A percentile compares a stretch with the other conserved stretches of the same genome.
phyloP scores from a whole-genome alignment of 2,113 vertebrate species.

The Pterocles burchelli region DNA sequence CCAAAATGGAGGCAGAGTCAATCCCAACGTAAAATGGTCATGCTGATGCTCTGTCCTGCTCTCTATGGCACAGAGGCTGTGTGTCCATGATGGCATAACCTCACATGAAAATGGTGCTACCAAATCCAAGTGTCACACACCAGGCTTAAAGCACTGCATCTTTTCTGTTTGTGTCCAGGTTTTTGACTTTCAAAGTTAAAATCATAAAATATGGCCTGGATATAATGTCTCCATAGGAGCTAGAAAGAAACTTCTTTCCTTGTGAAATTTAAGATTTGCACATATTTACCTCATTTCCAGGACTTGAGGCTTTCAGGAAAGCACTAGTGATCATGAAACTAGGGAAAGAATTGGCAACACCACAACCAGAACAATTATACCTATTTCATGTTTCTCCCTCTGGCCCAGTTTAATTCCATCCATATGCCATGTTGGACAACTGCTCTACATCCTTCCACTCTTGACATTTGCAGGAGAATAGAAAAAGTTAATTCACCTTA shows the following conservation, averaged over 20 bases:
- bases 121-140: neutral
- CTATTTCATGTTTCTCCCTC: neutral
- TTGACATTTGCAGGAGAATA: neutral
- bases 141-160: neutral
- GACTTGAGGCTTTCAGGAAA: neutral
- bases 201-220: neutral
- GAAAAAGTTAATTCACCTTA: neutral
- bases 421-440: neutral
- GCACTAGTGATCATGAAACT: neutral
- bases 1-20: neutral
- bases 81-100: neutral
- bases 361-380: neutral
- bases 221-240: neutral
- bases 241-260: neutral
- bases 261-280: neutral
- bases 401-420: neutral
- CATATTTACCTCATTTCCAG: neutral
- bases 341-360: neutral
- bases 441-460: neutral
- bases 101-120: neutral
- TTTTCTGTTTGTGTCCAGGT: neutral
- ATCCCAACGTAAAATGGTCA: neutral
- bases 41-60: neutral
- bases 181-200: neutral
- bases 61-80: accelerated